Conservation (phyloP, 2,888 invertebrate genomes). For the Euplagia quadripunctaria region DNA sequence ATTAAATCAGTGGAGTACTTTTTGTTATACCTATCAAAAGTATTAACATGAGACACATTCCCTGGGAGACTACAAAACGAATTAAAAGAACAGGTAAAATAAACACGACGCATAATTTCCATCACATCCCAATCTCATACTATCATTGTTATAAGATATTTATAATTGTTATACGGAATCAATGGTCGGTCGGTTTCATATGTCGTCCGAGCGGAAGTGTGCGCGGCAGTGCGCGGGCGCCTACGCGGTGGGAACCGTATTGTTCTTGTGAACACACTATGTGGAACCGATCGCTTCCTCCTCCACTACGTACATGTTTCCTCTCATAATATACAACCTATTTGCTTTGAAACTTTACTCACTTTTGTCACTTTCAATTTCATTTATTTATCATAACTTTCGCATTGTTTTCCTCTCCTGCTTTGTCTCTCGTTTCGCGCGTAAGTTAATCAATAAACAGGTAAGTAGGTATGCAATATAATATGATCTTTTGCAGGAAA, state of each 20-base stretch:
- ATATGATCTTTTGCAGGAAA: too few species aligned
- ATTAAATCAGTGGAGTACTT: too few species aligned
- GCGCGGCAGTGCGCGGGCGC: slow-evolving; percentile 30
- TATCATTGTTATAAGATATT: slow-evolving; percentile 45
- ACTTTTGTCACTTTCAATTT: background rate
- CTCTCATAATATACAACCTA: slow-evolving; percentile 44
- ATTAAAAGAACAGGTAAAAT: slow-evolving; percentile 1
- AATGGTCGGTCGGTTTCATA: slow-evolving; percentile 43
- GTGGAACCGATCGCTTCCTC: slow-evolving; percentile 66
- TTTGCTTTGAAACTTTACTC: slow-evolving; percentile 9
- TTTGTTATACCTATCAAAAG: too few species aligned
- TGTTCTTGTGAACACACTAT: slow-evolving; percentile 60
- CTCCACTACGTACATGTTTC: slow-evolving; percentile 38
- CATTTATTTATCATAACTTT: background rate
- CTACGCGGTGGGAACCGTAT: slow-evolving; percentile 66
- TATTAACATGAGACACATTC: background rate
- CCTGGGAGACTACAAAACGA: background rate
- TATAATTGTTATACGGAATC: slow-evolving; percentile 42
- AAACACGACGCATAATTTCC: background rate
- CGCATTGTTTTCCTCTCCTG: background rate
- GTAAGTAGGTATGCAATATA: too few species aligned
- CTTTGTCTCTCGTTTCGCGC: background rate
- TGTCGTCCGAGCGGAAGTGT: slow-evolving; percentile 44
- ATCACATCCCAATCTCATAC: slow-evolving; percentile 11
- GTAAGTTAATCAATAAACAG: background rate